Evolutionary conservation across 2,888 invertebrate genomes (phyloP).

Genomic region (Melinaea marsaeus): DNA sequence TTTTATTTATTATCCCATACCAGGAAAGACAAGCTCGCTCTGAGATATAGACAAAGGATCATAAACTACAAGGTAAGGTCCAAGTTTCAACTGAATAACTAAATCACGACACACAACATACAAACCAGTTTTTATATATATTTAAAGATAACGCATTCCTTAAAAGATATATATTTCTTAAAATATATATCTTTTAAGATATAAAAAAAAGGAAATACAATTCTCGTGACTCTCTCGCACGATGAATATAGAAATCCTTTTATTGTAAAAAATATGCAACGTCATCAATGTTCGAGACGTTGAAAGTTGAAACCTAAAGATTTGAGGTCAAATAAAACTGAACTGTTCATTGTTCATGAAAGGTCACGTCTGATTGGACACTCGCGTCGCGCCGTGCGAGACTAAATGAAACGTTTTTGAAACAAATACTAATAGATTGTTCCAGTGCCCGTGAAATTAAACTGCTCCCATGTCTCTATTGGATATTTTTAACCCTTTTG

Average conservation of each 20-base stretch:
- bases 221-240: slow-evolving; percentile 20
- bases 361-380: slow-evolving; percentile 42
- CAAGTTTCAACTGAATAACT: slow-evolving; percentile 31
- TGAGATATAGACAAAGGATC: slow-evolving; percentile 29
- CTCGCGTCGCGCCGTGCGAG: slow-evolving; percentile 30
- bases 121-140: slow-evolving; percentile 53
- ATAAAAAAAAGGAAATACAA: slow-evolving; percentile 9
- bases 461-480: background rate
- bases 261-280: slow-evolving; percentile 24
- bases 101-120: slow-evolving; percentile 41
- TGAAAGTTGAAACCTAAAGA: slow-evolving; percentile 49
- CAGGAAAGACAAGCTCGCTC: background rate
- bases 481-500: too few relatives aligned
- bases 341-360: slow-evolving; percentile 46
- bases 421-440: slow-evolving; percentile 6
- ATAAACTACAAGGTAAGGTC: slow-evolving; percentile 30
- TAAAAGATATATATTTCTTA: background rate
- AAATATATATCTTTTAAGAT: slow-evolving; percentile 5
- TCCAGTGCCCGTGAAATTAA: background rate
- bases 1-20: background rate
- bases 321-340: slow-evolving; percentile 48
- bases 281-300: slow-evolving; percentile 38
- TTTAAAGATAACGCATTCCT: background rate
- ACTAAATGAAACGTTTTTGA: slow-evolving; percentile 27
- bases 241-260: slow-evolving; percentile 20